A percentile compares a stretch with the other conserved stretches of the same genome.
Conservation (phyloP, 2,113 vertebrate species). For the Grus americana region DNA sequence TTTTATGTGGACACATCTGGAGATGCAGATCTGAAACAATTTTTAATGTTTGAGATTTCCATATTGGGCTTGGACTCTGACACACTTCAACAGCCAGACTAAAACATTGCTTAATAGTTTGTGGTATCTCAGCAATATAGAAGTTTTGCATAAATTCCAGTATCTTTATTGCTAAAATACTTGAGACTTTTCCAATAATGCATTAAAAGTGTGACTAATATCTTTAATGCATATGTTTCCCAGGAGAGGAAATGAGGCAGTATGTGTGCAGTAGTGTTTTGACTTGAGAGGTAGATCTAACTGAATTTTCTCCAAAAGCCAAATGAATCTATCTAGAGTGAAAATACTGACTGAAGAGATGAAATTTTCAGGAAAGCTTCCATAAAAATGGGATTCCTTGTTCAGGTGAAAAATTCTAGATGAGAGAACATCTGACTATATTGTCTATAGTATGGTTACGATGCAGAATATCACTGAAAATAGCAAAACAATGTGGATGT, state of each 20-base stretch:
- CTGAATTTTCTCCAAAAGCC: neutral
- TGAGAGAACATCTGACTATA: neutral
- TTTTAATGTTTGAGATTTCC: neutral
- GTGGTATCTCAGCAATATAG: neutral
- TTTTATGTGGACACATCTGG: neutral
- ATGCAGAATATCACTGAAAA: neutral
- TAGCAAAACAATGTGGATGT: accelerated
- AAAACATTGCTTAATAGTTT: neutral
- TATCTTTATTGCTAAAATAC: neutral
- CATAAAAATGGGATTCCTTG: neutral
- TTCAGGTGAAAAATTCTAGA: neutral
- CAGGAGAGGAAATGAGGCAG: neutral
- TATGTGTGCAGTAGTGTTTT: neutral
- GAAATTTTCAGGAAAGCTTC: neutral
- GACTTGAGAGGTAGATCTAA: neutral
- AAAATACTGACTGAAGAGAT: neutral
- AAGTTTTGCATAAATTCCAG: neutral
- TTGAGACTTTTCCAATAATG: neutral
- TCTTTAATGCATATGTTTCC: neutral
- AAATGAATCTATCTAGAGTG: neutral
- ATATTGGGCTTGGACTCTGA: neutral
- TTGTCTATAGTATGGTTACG: neutral
- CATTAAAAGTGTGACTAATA: neutral
- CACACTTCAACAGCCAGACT: neutral
- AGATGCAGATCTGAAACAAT: neutral